Percentiles rank a stretch among this genome's conserved stretches.
Conservation (phyloP, 35 echinoderm and acorn worm species). For the Hemicentrotus pulcherrimus region DNA sequence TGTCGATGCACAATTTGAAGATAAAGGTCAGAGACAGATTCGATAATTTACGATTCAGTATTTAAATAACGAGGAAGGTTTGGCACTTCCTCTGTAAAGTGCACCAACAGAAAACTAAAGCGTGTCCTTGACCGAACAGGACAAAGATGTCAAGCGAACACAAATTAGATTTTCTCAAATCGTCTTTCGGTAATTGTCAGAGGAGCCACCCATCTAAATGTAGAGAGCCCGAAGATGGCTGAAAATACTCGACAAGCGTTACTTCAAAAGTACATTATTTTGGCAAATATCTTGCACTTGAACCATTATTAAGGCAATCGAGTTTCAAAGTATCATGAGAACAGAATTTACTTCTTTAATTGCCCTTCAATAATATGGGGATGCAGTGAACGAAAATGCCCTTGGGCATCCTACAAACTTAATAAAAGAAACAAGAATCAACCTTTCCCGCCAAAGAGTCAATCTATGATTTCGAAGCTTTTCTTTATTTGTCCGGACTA, state of each 20-base stretch:
- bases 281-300: too few relatives aligned
- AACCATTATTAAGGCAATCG: too few relatives aligned
- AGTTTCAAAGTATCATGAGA: too few relatives aligned
- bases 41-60: neutral
- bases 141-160: neutral
- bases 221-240: neutral
- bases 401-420: too few relatives aligned
- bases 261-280: neutral
- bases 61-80: neutral
- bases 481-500: too few relatives aligned
- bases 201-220: neutral
- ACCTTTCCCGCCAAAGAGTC: too few relatives aligned
- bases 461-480: too few relatives aligned
- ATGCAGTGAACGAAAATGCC: too few relatives aligned
- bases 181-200: neutral
- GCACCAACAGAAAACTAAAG: neutral
- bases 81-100: neutral
- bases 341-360: too few relatives aligned
- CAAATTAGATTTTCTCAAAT: conserved; percentile 5
- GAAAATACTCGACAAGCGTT: neutral
- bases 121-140: neutral
- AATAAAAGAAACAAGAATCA: too few relatives aligned
- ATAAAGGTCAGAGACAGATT: neutral
- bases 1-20: neutral
- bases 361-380: too few relatives aligned